Percentiles rank a stretch among this genome's conserved stretches.
Conservation (phyloP, 2,888 invertebrate species). For the Thereva nobilitata region DNA sequence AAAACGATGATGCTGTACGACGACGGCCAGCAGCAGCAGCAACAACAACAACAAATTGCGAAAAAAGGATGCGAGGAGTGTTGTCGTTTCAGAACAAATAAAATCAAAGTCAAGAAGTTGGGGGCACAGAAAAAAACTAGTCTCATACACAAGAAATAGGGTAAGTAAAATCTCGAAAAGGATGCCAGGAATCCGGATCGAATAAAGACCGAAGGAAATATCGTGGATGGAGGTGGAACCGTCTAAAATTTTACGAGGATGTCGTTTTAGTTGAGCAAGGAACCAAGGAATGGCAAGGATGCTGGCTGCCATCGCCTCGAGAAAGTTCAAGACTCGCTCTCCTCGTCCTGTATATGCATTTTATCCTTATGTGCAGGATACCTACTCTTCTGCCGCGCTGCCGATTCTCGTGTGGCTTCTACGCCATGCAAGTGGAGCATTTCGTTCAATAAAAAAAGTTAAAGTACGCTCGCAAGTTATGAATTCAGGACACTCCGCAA, state of each 20-base stretch:
- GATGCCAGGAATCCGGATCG: neutral
- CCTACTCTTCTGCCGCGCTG: neutral
- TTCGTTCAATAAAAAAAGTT: constrained; percentile 23
- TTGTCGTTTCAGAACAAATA: constrained; percentile 27
- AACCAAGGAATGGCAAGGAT: neutral
- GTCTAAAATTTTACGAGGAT: constrained; percentile 28
- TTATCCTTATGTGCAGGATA: neutral
- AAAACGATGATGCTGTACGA: neutral
- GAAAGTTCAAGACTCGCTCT: constrained; percentile 28
- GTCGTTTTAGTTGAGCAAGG: constrained; percentile 14
- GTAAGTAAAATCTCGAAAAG: constrained; percentile 18
- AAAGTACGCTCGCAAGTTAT: constrained; percentile 34
- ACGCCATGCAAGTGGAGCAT: too few species aligned
- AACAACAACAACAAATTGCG: too few species aligned
- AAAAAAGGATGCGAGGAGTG: neutral
- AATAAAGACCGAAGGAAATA: neutral
- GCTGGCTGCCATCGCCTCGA: constrained; percentile 9
- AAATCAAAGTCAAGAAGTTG: constrained; percentile 33
- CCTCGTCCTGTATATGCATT: neutral
- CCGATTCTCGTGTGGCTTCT: too few species aligned
- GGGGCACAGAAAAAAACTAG: neutral
- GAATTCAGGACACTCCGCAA: constrained; percentile 16
- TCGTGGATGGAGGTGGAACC: neutral
- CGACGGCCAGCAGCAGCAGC: neutral
- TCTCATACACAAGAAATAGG: constrained; percentile 2